Evolutionary conservation across 1,140 invertebrate genomes (phyloP).

Genomic region (Rhopalosiphum padi): DNA sequence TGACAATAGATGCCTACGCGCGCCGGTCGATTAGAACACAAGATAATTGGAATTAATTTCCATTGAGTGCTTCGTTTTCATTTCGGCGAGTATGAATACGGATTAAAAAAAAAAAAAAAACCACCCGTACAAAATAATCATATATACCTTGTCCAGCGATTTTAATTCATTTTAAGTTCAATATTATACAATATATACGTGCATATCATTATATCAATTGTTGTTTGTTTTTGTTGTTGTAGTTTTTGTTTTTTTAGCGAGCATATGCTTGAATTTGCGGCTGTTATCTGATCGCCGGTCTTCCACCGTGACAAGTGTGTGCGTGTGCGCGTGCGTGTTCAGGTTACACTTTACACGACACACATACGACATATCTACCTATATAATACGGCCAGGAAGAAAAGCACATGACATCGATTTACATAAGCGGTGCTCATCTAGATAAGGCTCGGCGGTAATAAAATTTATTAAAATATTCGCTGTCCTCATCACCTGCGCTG

Average conservation of each 20-base stretch:
- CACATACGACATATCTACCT: background rate
- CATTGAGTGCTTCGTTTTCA: background rate
- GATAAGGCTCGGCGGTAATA: background rate
- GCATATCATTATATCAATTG: background rate
- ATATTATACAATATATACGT: background rate
- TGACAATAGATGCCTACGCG: background rate
- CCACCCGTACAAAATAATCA: slow-evolving; percentile 3
- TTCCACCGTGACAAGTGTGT: background rate
- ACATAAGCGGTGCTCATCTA: slow-evolving; percentile 33
- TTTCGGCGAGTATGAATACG: background rate
- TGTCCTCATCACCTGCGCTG: slow-evolving; percentile 18
- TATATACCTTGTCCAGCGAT: background rate
- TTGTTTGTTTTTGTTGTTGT: slow-evolving; percentile 36
- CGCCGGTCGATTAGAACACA: background rate
- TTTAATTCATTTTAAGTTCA: slow-evolving; percentile 38
- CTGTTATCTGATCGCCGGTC: slow-evolving; percentile 48
- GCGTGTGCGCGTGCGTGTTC: background rate
- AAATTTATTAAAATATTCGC: background rate
- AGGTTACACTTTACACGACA: background rate
- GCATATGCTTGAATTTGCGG: slow-evolving; percentile 42
- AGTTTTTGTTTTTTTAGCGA: slow-evolving; percentile 23
- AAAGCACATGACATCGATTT: slow-evolving; percentile 35
- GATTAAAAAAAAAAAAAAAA: background rate
- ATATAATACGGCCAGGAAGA: background rate
- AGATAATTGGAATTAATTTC: slow-evolving; percentile 42